Evolutionary conservation across 92 coral and sea anemone genomes (phyloP).

Genomic region (Epizoanthus fatuus): DNA sequence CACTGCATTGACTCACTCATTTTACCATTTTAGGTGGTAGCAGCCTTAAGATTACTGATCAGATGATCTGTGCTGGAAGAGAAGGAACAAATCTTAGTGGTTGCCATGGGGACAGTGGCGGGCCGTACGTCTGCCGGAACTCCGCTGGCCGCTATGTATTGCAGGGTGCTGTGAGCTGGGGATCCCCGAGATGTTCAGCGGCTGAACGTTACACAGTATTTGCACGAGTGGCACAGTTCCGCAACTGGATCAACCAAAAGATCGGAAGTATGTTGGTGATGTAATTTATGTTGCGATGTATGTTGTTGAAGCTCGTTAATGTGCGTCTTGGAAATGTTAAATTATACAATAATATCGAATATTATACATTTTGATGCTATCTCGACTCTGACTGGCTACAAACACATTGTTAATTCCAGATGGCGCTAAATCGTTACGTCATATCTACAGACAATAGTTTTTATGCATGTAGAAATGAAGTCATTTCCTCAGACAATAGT

Average conservation of each 20-base stretch:
- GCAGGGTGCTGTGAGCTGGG: conserved; percentile 68
- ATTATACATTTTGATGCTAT: too few relatives aligned
- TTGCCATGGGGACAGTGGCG: conserved; percentile 68
- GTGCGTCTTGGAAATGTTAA: too few relatives aligned
- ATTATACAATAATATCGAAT: too few relatives aligned
- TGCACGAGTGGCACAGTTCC: conserved; percentile 58
- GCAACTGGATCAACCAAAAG: conserved; percentile 52
- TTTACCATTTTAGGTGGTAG: conserved; percentile 31
- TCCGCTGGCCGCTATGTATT: conserved; percentile 33
- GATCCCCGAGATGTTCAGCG: conserved; percentile 56
- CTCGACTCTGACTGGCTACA: too few relatives aligned
- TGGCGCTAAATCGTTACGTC: too few relatives aligned
- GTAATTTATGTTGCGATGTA: too few relatives aligned
- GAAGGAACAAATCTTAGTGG: conserved; percentile 52
- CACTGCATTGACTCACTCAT: too few relatives aligned
- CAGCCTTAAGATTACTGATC: conserved; percentile 57
- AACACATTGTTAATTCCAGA: too few relatives aligned
- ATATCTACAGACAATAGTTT: too few relatives aligned
- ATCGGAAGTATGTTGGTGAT: conserved; percentile 1
- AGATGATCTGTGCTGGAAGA: conserved; percentile 73
- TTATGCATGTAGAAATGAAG: too few relatives aligned
- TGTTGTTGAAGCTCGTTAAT: too few relatives aligned
- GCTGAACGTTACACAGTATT: conserved; percentile 58
- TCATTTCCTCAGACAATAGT: too few relatives aligned
- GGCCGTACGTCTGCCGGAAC: neutral